Evolutionary conservation across 2,888 invertebrate species (phyloP).

Genomic region (Philereme transversata): DNA sequence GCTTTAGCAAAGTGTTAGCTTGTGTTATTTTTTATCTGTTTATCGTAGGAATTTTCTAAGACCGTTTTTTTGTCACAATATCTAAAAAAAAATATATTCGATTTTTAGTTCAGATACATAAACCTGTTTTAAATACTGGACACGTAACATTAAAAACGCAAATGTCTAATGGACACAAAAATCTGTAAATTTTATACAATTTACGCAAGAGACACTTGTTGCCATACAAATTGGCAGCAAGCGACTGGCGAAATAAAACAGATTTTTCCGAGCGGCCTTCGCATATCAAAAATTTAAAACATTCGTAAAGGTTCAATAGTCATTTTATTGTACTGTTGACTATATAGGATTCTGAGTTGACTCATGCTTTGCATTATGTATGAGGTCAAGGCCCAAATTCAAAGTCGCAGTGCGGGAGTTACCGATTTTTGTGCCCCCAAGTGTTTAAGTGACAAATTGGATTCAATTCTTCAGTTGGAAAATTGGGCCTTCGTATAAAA

Average conservation of each 20-base stretch:
- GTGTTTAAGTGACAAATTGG: constrained; percentile 35
- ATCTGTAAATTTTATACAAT: too few species aligned
- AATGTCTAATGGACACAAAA: too few species aligned
- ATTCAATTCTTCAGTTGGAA: constrained; percentile 24
- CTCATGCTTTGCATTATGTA: constrained; percentile 66
- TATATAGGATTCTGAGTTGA: constrained; percentile 50
- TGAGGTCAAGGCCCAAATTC: constrained; percentile 74
- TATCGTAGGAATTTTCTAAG: not conserved
- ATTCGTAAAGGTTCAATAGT: constrained; percentile 39
- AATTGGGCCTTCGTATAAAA: not conserved
- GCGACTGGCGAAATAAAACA: too few species aligned
- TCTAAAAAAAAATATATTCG: too few species aligned
- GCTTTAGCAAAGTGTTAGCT: not conserved
- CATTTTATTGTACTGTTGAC: constrained; percentile 47
- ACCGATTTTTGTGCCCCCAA: constrained; percentile 38
- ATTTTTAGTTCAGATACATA: too few species aligned
- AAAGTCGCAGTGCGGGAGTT: constrained; percentile 49
- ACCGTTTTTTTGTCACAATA: too few species aligned
- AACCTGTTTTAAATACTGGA: too few species aligned
- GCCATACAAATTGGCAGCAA: too few species aligned
- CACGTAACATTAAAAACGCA: too few species aligned
- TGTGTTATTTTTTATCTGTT: not conserved
- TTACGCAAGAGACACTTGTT: too few species aligned
- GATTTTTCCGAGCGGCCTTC: not conserved
- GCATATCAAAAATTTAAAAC: constrained; percentile 30